Evolutionary conservation across 2,888 invertebrate species (phyloP).

Genomic region (Apamea epomidion): DNA sequence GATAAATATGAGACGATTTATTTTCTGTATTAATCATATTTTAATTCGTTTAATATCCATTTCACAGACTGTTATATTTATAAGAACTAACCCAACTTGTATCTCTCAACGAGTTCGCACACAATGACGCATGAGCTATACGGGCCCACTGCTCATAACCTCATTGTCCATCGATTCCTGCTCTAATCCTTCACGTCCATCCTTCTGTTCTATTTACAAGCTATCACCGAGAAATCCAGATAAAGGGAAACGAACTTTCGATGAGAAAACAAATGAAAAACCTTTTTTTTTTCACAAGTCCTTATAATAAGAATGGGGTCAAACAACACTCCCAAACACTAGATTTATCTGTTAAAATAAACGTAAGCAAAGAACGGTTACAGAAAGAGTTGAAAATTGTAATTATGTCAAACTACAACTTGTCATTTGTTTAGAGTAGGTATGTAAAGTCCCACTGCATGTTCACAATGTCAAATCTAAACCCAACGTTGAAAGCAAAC

Average conservation of each 20-base stretch:
- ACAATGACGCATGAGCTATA: conserved; percentile 54
- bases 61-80: conserved; percentile 31
- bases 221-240: conserved; percentile 49
- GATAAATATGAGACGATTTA: conserved; percentile 32
- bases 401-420: conserved; percentile 48
- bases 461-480: conserved; percentile 47
- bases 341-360: conserved; percentile 52
- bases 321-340: conserved; percentile 48
- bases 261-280: conserved; percentile 58
- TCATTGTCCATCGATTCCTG: conserved; percentile 84
- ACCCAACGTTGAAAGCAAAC: conserved; percentile 46
- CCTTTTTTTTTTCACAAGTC: conserved; percentile 49
- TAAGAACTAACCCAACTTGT: conserved; percentile 48
- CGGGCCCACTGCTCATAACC: conserved; percentile 80
- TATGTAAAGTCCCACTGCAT: conserved; percentile 16
- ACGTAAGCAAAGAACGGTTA: conserved; percentile 14
- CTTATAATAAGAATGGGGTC: conserved; percentile 60
- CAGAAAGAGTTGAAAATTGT: conserved; percentile 25
- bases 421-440: conserved; percentile 32
- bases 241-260: conserved; percentile 62
- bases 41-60: conserved; percentile 35
- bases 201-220: conserved; percentile 71
- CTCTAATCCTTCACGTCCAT: conserved; percentile 70
- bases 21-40: conserved; percentile 40
- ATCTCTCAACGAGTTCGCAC: conserved; percentile 33